Percentiles rank a stretch among this genome's conserved stretches.
Conservation (phyloP, 2,888 invertebrate genomes). For the Ophraella communa region DNA sequence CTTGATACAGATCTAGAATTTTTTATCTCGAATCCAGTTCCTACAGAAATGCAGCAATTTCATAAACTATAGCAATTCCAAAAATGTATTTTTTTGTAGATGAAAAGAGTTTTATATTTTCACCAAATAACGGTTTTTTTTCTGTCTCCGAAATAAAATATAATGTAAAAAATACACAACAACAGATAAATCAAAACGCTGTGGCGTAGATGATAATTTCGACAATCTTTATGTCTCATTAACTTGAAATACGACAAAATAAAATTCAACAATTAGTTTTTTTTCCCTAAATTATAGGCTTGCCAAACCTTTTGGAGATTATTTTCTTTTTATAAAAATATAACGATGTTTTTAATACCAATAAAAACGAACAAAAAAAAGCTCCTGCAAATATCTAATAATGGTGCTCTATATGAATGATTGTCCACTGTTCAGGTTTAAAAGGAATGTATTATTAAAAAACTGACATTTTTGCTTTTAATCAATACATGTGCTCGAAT, state of each 20-base stretch:
- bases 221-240: slow-evolving; percentile 1
- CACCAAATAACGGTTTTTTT: no score
- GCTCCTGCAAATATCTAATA: no score
- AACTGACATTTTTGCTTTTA: slow-evolving; percentile 9
- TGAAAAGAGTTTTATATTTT: no score
- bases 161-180: not conserved
- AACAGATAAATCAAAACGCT: not conserved
- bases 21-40: no score
- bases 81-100: no score
- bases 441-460: slow-evolving; percentile 9
- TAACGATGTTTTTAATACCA: no score
- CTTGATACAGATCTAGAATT: no score
- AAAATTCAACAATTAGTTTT: not conserved
- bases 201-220: not conserved
- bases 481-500: slow-evolving; percentile 12
- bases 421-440: not conserved
- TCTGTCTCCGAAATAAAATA: no score
- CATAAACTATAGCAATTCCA: no score
- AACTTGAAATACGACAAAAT: slow-evolving; percentile 1
- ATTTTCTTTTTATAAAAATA: no score
- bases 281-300: not conserved
- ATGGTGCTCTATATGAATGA: not conserved
- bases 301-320: not conserved
- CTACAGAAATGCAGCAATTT: no score
- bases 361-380: no score